Evolutionary conservation across 2,888 invertebrate species (phyloP), one percentile per base, ranked within the genome.

Genomic region (Tipula unca): DNA sequence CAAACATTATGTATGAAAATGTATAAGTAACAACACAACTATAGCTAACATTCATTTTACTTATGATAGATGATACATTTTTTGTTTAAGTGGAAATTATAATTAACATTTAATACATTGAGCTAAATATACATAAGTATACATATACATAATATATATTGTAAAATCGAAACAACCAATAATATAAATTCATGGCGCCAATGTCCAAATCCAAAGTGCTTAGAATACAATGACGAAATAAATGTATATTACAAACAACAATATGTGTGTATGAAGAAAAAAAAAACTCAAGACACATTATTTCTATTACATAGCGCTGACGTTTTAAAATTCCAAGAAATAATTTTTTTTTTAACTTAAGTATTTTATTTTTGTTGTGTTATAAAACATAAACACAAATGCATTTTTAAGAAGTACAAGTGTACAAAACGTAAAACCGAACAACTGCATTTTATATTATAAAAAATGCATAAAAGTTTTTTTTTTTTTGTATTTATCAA

Each of bases 311-410:
- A 69, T 69, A 69, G 69, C 25, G 69, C 69, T 69, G 69, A 69
- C 69, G 69, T 69, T 69, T 69, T 69, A 69, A 69, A 69, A 69
- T 69, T 69, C 69, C 69, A 69, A 69, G 69, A 69, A 54, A 48
- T n/a, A 39, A 48, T 25, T 69, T 69, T 69, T 69, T 69, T 14
- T 48, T 48, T 48, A 39, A 69, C 25, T 69, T 25, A 48, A 48
- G 48, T 69, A 25, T 69, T 69, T 69, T 69, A 10, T 25, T 69
- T 69, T 69, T 69, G 69, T 25, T 69, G 25, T 25, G 25, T 69
- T 69, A 69, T 69, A 69, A 69, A 69, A 69, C 69, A 69, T 69
- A 48, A 48, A 48, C 48, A 69, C 69, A 69, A 69, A 69, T 69
- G 69, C 69, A 69, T 69, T 69, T 69, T 69, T 10, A 20, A 69